These are phyloP conservation scores for Merops nubicus DNA, from an alignment of 2,113 vertebrate species.

Conservation along the genomic window DNA sequence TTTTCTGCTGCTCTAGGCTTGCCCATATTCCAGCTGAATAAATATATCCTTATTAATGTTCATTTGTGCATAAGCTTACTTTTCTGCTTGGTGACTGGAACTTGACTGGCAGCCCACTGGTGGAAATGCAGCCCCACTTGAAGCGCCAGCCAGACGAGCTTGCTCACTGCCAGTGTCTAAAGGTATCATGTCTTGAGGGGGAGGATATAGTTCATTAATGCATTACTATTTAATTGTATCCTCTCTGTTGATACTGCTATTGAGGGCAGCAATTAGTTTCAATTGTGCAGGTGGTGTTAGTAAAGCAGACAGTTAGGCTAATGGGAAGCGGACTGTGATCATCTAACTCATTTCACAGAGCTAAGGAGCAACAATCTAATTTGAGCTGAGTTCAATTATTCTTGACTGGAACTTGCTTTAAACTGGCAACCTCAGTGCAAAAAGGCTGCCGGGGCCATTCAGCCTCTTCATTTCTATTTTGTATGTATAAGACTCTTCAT, in stretches of 20 bases:
- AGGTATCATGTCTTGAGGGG: background rate
- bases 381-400: constrained; percentile 50
- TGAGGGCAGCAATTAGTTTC: constrained; percentile 52
- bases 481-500: background rate
- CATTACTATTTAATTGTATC: constrained; percentile 19
- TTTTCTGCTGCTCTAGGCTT: background rate
- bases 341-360: constrained; percentile 55
- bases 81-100: background rate
- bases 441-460: background rate
- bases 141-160: background rate
- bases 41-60: background rate
- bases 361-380: constrained; percentile 32
- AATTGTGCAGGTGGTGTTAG: constrained; percentile 59
- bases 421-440: background rate
- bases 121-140: background rate
- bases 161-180: background rate
- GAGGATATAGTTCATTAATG: constrained; percentile 24
- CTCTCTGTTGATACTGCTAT: background rate
- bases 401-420: constrained; percentile 47
- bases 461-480: constrained; percentile 5
- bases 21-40: background rate
- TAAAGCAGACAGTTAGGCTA: constrained; percentile 43
- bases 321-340: constrained; percentile 42
- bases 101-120: background rate
- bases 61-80: background rate